phyloP scores from a whole-genome alignment of 2,888 invertebrate genomes.

The Stenotaenia linearis region DNA sequence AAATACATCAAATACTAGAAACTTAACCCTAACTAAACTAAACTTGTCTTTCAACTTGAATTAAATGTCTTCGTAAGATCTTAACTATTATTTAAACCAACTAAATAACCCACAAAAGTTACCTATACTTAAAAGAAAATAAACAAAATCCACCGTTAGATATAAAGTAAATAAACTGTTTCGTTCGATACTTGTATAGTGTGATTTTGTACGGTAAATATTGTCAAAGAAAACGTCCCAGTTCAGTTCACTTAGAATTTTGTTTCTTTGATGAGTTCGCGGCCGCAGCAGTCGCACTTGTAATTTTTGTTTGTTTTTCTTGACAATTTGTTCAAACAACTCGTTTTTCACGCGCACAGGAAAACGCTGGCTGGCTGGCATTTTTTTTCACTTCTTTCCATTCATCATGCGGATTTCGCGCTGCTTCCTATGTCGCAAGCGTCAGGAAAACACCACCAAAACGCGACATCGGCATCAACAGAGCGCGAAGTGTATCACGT shows the following conservation, averaged over 20 bases:
- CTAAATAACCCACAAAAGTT: conserved; percentile 2
- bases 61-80: not conserved
- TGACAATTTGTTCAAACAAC: conserved; percentile 6
- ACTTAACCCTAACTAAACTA: not conserved
- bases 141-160: not conserved
- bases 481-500: not conserved
- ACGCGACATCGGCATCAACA: conserved; percentile 12
- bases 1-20: not conserved
- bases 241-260: not conserved
- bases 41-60: not conserved
- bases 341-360: conserved; percentile 7
- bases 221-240: not conserved
- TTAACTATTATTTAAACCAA: not conserved
- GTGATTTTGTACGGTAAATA: conserved; percentile 13
- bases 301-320: not conserved
- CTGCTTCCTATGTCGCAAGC: conserved; percentile 2
- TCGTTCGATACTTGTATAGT: not conserved
- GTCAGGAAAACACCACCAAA: not conserved
- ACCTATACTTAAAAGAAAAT: not conserved
- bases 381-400: not conserved
- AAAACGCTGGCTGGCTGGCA: not conserved
- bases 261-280: not conserved
- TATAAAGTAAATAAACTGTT: not conserved
- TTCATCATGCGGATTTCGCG: conserved; percentile 10
- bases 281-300: conserved; percentile 21